Evolutionary conservation across 2,888 invertebrate species (phyloP), one percentile per base, ranked within the genome.

Genomic region (Lampropteryx suffumata): DNA sequence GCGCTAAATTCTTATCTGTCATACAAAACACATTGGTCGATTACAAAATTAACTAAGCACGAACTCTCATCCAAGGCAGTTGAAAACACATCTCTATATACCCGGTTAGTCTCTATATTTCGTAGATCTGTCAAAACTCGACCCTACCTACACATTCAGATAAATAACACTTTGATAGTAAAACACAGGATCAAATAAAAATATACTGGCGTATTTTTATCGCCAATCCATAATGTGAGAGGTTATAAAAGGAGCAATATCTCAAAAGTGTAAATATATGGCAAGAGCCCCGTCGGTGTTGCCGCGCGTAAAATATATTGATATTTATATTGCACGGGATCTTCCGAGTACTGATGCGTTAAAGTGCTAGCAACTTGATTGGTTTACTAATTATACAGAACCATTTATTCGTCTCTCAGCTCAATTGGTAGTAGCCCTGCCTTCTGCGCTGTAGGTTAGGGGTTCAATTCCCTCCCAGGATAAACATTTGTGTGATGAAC

Each of bases 251-350:
- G 62, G 57, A 48, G 76, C 61, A 75, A 71, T 84, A 84, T 83
- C 80, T 84, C 82, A 84, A 79, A 84, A 71, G 84, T 84, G 85
- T 78, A 84, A 82, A 86, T 82, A 84, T 84, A 84, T 65, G 74
- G 57, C 76, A 2, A 13, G 7, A 10, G 59, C 41, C 59, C 55
- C 55, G 55, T 40, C 62, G 66, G 70, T 67, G 63, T 50, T 58
- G 63, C 52, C 46, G 13, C 21, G 11, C 35, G 71, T 79, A 78
- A 81, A 81, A 81, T 80, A 78, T 82, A 81, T 80, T 73, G 72
- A 69, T 70, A 74, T 79, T 74, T 79, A 76, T 76, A 67, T 64
- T 62, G 55, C 65, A 62, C 69, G 69, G 72, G 71, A 76, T 76
- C 67, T 64, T 68, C 44, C 48, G 61, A 62, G 61, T 34, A 33